Conservation (phyloP, 2,888 invertebrate species). For the Athalia cordata region DNA sequence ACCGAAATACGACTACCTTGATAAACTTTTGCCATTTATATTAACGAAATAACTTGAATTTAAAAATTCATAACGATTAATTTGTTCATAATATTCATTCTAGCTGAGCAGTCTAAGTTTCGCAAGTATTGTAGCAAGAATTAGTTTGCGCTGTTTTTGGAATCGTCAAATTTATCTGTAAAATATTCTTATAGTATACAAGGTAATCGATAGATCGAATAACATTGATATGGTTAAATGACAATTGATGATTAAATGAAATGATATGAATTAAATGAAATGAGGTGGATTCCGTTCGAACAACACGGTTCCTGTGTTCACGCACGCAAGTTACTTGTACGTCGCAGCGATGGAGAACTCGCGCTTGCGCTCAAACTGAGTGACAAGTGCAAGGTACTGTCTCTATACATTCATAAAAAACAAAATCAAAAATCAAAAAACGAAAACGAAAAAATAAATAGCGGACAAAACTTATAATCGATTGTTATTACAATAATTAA, state of each 20-base stretch:
- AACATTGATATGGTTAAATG: neutral
- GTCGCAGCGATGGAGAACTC: conserved; percentile 77
- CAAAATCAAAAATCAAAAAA: no score
- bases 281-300: conserved; percentile 50
- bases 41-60: no score
- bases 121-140: no score
- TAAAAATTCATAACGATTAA: no score
- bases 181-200: no score
- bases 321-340: conserved; percentile 68
- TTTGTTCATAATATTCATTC: no score
- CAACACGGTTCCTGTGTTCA: conserved; percentile 76
- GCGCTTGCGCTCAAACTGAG: conserved; percentile 87
- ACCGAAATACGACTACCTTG: neutral
- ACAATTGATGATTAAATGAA: neutral
- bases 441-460: neutral
- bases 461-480: no score
- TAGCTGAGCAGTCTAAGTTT: no score
- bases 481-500: neutral
- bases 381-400: conserved; percentile 89
- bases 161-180: no score
- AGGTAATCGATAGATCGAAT: neutral
- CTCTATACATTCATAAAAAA: conserved; percentile 53
- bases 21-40: neutral
- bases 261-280: conserved; percentile 10
- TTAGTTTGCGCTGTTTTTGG: no score